Evolutionary conservation across 2,888 invertebrate genomes (phyloP).

Genomic region (Ichneumoninae sp.): DNA sequence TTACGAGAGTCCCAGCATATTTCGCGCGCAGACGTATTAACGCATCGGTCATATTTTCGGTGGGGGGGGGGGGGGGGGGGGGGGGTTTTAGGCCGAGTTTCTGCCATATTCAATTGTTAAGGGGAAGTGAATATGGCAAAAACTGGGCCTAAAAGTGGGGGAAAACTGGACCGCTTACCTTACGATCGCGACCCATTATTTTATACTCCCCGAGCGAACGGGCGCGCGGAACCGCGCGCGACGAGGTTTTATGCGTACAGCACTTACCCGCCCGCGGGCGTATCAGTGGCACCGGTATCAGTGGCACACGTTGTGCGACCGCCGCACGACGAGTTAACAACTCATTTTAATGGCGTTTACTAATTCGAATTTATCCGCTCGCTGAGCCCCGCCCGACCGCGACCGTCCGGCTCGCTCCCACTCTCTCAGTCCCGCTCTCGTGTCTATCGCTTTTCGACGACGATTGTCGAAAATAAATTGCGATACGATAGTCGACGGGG

Average conservation of each 20-base stretch:
- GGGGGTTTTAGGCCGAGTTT: no score
- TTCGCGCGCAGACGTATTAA: background rate
- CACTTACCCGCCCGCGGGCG: conserved; percentile 24
- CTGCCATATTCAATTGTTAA: no score
- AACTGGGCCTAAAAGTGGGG: no score
- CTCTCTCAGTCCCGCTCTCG: background rate
- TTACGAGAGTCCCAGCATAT: no score
- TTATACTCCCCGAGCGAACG: conserved; percentile 15
- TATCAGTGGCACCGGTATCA: conserved; percentile 5
- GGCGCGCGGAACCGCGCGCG: background rate
- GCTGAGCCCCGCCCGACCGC: conserved; percentile 50
- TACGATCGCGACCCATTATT: conserved; percentile 29
- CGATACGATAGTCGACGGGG: conserved; percentile 9
- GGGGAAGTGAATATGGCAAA: no score
- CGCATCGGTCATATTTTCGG: background rate
- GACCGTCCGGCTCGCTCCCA: conserved; percentile 25
- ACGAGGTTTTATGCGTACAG: background rate
- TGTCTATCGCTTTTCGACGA: conserved; percentile 15
- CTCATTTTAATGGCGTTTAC: conserved; percentile 74
- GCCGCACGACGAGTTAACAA: conserved; percentile 70
- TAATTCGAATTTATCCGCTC: conserved; percentile 72
- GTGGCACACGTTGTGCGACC: conserved; percentile 49
- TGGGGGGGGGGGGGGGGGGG: no score
- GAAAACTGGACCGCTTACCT: no score
- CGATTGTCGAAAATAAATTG: conserved; percentile 39